Evolutionary conservation across 2,113 vertebrate species (phyloP), one percentile per base, ranked within the genome.

Genomic region (Cyprinus carpio): DNA sequence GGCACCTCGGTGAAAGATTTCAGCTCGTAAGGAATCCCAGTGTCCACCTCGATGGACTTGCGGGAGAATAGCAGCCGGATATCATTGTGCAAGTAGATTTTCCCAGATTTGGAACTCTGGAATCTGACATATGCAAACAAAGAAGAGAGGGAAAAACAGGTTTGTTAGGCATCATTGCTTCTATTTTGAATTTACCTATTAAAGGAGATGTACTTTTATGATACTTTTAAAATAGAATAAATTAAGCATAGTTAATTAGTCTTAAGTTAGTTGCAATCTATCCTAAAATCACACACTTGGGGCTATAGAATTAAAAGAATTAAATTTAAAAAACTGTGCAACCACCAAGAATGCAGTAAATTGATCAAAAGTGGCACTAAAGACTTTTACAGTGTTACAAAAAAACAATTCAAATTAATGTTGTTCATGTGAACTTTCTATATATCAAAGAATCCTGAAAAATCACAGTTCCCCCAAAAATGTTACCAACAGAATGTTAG

Each of bases 31-130:
- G 98, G 96, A 91, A 99, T 98, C 91, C 98, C 97, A 5, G 97
- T 96, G 91, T 99, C 98, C 79, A 99, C 96, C 90, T 99, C 98
- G 0, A 98, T 96, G 40, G 97, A 98, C 94, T 99, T 99, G 88
- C 98, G 98, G 72, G 98, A 99, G 93, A 99, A 99, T 92, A 99
- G 97, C 96, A 99, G 96, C 91, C 98, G 97, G 90, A 99, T 99
- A 93, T 99, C 95, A 0, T 96, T 92, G 69, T 99, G 97, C 94
- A 99, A 96, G 95, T 98, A 99, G 92, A 99, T 95, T 92, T 99
- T 98, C 91, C 97, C 98, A 83, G 98, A 99, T 93, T 98, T 98
- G 87, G 98, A 99, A 90, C 98, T 99, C 91, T 98, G 98, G 95
- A 99, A 99, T 96, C 98, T 99, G 88, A 0, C 0, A 88, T 29